Conservation (phyloP, 2,113 vertebrate species). For the Tachycineta bicolor region DNA sequence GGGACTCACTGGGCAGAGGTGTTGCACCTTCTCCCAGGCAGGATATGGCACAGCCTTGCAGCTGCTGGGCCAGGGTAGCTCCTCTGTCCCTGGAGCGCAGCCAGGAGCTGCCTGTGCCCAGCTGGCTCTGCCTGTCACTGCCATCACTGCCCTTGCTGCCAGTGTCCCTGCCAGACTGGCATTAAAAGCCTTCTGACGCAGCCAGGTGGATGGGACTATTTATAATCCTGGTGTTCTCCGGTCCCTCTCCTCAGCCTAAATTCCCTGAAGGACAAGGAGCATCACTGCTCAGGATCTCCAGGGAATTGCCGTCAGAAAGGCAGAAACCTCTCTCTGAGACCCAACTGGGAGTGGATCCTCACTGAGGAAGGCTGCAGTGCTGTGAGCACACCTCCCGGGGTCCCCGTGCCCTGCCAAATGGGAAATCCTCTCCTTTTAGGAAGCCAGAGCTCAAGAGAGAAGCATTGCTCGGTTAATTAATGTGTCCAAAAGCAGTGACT, state of each 20-base stretch:
- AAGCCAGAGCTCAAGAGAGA: background rate
- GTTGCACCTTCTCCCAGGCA: background rate
- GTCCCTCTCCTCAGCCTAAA: background rate
- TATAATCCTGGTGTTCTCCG: background rate
- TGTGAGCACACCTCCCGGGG: background rate
- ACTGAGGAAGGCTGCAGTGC: background rate
- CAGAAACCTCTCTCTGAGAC: background rate
- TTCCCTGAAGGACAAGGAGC: background rate
- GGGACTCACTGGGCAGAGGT: background rate
- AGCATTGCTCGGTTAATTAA: background rate
- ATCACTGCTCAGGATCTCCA: background rate
- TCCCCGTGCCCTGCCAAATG: background rate
- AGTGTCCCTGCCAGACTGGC: background rate
- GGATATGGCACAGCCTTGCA: background rate
- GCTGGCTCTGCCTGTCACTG: constrained; percentile 65
- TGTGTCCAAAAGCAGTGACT: background rate
- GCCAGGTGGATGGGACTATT: background rate
- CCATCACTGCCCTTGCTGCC: background rate
- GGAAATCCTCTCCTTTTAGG: background rate
- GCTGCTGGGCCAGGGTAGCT: constrained; percentile 17
- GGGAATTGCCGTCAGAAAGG: background rate
- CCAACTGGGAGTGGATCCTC: background rate
- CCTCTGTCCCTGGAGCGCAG: rapidly evolving
- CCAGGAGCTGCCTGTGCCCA: constrained; percentile 13
- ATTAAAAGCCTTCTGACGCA: background rate